Evolutionary conservation across 1,140 invertebrate genomes (phyloP).

Genomic region (Anadara kagoshimensis): DNA sequence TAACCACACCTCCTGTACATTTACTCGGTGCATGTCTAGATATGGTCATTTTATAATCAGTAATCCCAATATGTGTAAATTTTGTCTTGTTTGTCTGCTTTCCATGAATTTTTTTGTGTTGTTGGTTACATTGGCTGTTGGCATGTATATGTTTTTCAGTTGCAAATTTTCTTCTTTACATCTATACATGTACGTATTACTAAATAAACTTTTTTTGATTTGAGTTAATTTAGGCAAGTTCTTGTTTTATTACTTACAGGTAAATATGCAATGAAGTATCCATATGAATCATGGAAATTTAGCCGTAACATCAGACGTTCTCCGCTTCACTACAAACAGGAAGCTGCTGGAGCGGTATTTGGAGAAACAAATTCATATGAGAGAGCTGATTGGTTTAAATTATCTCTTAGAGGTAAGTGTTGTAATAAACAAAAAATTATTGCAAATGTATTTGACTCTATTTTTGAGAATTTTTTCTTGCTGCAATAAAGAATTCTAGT

Average conservation of each 20-base stretch:
- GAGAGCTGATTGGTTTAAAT: constrained; percentile 91
- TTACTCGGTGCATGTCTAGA: no score
- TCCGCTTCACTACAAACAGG: constrained; percentile 92
- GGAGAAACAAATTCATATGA: constrained; percentile 98
- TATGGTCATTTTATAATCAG: no score
- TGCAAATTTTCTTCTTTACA: no score
- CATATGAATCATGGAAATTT: constrained; percentile 20
- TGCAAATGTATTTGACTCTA: not conserved
- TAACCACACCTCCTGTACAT: no score
- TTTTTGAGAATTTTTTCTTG: not conserved
- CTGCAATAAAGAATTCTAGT: no score
- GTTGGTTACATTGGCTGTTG: no score
- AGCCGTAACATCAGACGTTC: constrained; percentile 88
- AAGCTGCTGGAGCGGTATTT: constrained; percentile 93
- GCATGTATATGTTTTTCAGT: no score
- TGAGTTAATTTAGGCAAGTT: not conserved
- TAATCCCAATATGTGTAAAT: no score
- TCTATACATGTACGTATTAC: no score
- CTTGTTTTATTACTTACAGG: not conserved
- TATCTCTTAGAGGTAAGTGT: not conserved
- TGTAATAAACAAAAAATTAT: not conserved
- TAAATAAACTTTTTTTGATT: not conserved
- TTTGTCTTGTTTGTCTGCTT: no score
- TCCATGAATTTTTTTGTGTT: no score
- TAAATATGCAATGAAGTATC: constrained; percentile 42